Evolutionary conservation across 1,140 invertebrate species (phyloP).

Genomic region (Drosophila dunni): DNA sequence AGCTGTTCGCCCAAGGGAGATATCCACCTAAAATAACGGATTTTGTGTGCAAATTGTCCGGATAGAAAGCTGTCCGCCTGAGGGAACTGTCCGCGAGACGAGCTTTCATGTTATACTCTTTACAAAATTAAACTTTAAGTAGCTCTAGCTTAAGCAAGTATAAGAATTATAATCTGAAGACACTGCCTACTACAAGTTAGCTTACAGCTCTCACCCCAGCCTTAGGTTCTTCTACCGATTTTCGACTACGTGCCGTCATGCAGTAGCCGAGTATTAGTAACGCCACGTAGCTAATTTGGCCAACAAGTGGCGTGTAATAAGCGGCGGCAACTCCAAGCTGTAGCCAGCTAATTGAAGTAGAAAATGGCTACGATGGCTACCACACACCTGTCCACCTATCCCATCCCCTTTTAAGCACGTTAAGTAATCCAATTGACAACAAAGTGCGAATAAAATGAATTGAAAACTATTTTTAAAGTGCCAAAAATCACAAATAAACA

Average conservation of each 20-base stretch:
- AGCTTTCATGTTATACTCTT: no score
- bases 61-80: no score
- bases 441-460: neutral
- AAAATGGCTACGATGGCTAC: slow-evolving; percentile 2
- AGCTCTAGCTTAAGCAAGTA: no score
- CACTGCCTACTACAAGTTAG: no score
- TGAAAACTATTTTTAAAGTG: slow-evolving; percentile 21
- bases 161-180: no score
- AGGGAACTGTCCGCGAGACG: no score
- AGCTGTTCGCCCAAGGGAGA: no score
- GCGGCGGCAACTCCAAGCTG: slow-evolving; percentile 31
- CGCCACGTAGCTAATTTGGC: slow-evolving; percentile 42
- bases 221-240: slow-evolving; percentile 5
- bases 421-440: slow-evolving; percentile 17
- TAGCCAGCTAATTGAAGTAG: slow-evolving; percentile 37
- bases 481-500: slow-evolving; percentile 6
- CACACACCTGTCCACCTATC: no score
- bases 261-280: slow-evolving; percentile 65
- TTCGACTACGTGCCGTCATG: slow-evolving; percentile 64
- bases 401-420: neutral
- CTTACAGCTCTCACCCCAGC: slow-evolving; percentile 3
- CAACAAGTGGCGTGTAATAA: slow-evolving; percentile 49
- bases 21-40: no score
- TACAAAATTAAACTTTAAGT: no score
- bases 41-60: no score